Percentiles rank a stretch among this genome's conserved stretches.
Conservation (phyloP, 2,113 vertebrate genomes). For the Ophiodon elongatus region DNA sequence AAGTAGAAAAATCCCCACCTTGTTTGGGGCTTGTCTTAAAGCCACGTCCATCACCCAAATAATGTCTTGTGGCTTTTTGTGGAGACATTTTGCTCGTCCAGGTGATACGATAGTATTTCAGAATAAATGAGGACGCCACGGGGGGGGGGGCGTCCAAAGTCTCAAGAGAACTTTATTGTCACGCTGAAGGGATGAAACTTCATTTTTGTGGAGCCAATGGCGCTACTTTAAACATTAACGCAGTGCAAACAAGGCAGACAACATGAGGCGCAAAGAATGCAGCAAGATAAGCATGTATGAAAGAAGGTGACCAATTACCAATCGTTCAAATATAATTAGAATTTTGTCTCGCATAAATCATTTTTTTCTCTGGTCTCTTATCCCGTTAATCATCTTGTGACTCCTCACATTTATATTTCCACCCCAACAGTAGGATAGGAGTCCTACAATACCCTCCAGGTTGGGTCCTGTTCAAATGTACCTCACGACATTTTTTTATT, state of each 20-base stretch:
- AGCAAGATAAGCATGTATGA: background rate
- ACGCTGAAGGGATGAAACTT: background rate
- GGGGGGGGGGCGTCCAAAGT: background rate
- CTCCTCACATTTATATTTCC: too few species aligned
- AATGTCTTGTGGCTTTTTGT: background rate
- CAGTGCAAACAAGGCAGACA: background rate
- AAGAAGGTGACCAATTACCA: background rate
- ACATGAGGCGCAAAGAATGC: background rate
- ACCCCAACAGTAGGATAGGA: too few species aligned
- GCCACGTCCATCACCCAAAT: slow-evolving; percentile 29
- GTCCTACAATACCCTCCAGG: background rate
- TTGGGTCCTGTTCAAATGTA: background rate
- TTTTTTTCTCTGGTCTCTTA: too few species aligned
- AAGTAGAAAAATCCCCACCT: slow-evolving; percentile 10
- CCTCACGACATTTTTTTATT: background rate
- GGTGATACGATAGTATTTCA: background rate
- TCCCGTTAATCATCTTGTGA: too few species aligned
- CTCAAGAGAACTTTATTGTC: background rate
- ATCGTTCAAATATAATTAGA: background rate
- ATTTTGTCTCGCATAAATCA: background rate
- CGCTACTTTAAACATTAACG: background rate
- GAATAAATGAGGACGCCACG: background rate
- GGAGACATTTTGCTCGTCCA: background rate
- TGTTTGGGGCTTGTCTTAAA: slow-evolving; percentile 9
- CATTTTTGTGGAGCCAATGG: background rate